phyloP scores from a whole-genome alignment of 2,797 vertebrate species.

The Sternotherus odoratus region DNA sequence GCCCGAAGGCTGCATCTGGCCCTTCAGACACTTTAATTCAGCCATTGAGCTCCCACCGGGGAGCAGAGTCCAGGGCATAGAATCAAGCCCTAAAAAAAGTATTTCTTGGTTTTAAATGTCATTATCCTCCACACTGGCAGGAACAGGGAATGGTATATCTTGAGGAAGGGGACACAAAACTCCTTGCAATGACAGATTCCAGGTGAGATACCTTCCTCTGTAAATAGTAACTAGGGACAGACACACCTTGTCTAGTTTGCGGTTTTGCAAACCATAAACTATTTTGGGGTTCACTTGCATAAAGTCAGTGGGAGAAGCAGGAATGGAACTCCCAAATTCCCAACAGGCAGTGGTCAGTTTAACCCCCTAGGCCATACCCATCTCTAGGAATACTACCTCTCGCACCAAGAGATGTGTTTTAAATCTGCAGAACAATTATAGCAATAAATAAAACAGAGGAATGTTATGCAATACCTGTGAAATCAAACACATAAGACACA shows the following conservation, averaged over 20 bases:
- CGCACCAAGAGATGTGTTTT: neutral
- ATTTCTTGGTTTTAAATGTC: neutral
- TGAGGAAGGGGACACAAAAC: neutral
- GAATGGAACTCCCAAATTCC: neutral
- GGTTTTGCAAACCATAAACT: rapidly evolving
- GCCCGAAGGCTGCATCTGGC: too few relatives aligned
- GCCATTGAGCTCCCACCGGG: too few relatives aligned
- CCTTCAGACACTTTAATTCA: too few relatives aligned
- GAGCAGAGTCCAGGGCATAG: neutral
- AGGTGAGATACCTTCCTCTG: neutral
- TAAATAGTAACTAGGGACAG: rapidly evolving
- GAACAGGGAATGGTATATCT: neutral
- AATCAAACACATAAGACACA: neutral
- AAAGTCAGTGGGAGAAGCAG: neutral
- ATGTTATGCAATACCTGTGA: conserved; percentile 25
- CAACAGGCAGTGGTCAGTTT: neutral
- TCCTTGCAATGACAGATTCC: neutral
- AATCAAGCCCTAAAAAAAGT: neutral
- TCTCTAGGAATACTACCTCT: neutral
- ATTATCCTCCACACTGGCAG: neutral
- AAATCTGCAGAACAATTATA: conserved; percentile 14
- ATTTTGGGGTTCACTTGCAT: neutral
- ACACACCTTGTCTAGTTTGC: neutral
- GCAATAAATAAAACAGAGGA: neutral
- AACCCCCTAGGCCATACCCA: neutral